Percentiles rank a stretch among this genome's conserved stretches.
These are phyloP conservation scores for Pelodiscus sinensis DNA, from an alignment of 2,113 vertebrate genomes.

Conservation along the genomic window DNA sequence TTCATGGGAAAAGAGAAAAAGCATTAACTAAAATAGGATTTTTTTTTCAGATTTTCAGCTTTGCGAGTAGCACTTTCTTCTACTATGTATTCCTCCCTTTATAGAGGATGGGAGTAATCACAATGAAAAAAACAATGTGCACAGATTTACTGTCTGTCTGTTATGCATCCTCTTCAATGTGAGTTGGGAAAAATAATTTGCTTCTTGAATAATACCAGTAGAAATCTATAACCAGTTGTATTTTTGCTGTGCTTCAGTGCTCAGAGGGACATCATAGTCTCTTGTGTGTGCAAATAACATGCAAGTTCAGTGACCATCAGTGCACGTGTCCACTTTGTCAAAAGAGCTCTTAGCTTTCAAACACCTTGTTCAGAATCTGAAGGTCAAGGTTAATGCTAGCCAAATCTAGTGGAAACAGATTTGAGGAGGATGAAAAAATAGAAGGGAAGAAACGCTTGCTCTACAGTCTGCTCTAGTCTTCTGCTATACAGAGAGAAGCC, in stretches of 20 bases:
- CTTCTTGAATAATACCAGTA: background rate
- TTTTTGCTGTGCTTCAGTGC: background rate
- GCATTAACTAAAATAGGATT: background rate
- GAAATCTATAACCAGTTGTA: background rate
- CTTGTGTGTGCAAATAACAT: background rate
- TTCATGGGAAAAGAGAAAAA: background rate
- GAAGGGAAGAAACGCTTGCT: background rate
- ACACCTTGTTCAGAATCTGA: background rate
- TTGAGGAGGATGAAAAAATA: background rate
- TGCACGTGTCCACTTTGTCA: background rate
- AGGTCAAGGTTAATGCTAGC: background rate
- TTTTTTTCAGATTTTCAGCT: conserved; percentile 14
- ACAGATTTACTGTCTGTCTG: conserved; percentile 3
- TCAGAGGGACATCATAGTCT: background rate
- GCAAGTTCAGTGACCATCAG: background rate
- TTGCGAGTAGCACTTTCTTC: background rate
- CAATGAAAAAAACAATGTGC: background rate
- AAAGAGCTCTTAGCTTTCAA: background rate
- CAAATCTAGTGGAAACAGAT: background rate
- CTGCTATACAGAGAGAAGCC: background rate
- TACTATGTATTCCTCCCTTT: background rate
- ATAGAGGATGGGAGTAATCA: background rate
- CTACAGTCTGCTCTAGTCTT: background rate
- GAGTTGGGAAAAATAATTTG: background rate
- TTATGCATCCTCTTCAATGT: background rate